phyloP scores from a whole-genome alignment of 2,888 invertebrate species.

The Papilio gigon region DNA sequence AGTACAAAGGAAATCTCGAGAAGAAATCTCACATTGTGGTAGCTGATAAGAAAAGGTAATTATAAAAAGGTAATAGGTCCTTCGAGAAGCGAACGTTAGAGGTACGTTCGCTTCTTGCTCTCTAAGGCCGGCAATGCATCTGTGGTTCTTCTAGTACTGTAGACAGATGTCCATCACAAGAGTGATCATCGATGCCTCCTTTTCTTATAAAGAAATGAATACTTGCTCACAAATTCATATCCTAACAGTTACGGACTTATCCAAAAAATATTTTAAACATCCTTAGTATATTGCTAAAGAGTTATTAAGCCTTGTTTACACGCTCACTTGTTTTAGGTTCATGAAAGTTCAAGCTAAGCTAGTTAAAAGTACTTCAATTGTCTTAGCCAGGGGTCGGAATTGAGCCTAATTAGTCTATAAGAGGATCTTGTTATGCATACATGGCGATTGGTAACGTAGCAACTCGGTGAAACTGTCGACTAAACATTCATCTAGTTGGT shows the following conservation, averaged over 20 bases:
- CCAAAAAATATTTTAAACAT: not conserved
- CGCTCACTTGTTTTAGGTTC: not conserved
- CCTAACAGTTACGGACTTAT: too few relatives aligned
- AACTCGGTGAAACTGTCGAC: not conserved
- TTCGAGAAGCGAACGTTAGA: too few relatives aligned
- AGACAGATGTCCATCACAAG: too few relatives aligned
- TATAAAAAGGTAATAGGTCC: too few relatives aligned
- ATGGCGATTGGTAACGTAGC: slow-evolving; percentile 10
- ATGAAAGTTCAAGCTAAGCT: slow-evolving; percentile 1
- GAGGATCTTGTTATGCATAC: slow-evolving; percentile 3
- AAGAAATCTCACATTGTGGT: not conserved
- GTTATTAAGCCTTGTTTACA: not conserved
- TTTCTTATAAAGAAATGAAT: too few relatives aligned
- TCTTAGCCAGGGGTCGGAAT: slow-evolving; percentile 13
- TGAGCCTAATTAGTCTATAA: slow-evolving; percentile 4
- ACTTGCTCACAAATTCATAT: too few relatives aligned
- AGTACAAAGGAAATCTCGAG: not conserved
- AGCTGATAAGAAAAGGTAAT: not conserved
- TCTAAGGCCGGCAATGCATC: too few relatives aligned
- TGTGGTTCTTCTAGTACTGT: too few relatives aligned
- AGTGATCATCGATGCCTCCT: too few relatives aligned
- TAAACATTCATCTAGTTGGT: slow-evolving; percentile 9
- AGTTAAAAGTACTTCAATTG: slow-evolving; percentile 3
- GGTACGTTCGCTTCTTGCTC: too few relatives aligned
- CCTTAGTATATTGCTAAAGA: not conserved